These are phyloP conservation scores for Asteroscopus sphinx DNA, from an alignment of 2,888 invertebrate species.

Conservation along the genomic window DNA sequence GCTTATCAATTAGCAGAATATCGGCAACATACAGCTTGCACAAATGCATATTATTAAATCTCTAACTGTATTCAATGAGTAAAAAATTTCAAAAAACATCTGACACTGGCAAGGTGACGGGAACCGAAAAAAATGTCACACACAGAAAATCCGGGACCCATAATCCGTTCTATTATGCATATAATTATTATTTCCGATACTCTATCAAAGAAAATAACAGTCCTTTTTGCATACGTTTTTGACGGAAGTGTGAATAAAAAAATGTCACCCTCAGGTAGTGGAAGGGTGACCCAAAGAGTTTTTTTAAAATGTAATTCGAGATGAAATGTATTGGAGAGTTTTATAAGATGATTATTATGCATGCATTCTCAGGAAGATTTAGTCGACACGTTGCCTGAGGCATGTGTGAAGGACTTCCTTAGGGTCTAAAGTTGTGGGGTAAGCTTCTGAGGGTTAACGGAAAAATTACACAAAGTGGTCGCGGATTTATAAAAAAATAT, in stretches of 20 bases:
- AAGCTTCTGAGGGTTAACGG: conserved; percentile 73
- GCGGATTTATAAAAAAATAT: conserved; percentile 27
- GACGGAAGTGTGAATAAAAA: conserved; percentile 89
- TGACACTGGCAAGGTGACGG: conserved; percentile 86
- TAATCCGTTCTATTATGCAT: conserved; percentile 89
- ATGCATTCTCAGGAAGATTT: conserved; percentile 89
- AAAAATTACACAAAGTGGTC: conserved; percentile 53
- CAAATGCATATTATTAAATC: conserved; percentile 83
- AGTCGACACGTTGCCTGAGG: conserved; percentile 74
- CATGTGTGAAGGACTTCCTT: conserved; percentile 78
- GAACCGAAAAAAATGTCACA: conserved; percentile 81
- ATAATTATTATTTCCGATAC: conserved; percentile 90
- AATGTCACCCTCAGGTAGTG: conserved; percentile 86
- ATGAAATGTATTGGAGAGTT: conserved; percentile 73
- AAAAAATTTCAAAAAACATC: conserved; percentile 77
- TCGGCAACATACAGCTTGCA: conserved; percentile 76
- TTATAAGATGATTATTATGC: conserved; percentile 86
- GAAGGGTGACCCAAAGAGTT: conserved; percentile 82
- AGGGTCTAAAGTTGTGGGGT: conserved; percentile 69
- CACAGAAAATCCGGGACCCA: conserved; percentile 78
- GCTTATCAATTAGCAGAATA: conserved; percentile 79
- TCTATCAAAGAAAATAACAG: conserved; percentile 87
- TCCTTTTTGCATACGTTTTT: conserved; percentile 88
- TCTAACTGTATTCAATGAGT: conserved; percentile 67
- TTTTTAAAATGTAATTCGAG: conserved; percentile 83